Percentiles rank a stretch among this genome's conserved stretches.
phyloP scores from a whole-genome alignment of 2,888 invertebrate genomes.

The Catonia carolina region DNA sequence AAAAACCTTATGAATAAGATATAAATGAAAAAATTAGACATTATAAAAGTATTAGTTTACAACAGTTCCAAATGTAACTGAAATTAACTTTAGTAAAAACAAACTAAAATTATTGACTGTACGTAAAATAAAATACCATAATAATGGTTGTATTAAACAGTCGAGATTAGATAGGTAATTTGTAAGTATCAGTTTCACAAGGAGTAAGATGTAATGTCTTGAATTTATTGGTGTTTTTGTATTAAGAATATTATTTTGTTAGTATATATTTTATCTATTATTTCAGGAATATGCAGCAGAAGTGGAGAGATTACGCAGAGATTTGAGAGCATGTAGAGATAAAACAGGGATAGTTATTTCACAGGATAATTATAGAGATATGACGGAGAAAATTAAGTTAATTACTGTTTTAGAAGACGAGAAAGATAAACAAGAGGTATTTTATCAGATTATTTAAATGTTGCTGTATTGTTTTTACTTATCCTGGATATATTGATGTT shows the following conservation, averaged over 20 bases:
- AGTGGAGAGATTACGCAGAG: neutral
- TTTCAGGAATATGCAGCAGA: conserved; percentile 1
- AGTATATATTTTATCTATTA: too few relatives aligned
- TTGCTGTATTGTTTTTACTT: too few relatives aligned
- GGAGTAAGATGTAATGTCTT: neutral
- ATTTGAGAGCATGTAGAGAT: neutral
- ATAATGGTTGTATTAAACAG: too few relatives aligned
- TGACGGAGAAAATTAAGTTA: conserved; percentile 1
- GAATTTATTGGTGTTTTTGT: neutral
- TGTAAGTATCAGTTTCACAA: neutral
- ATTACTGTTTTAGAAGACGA: neutral
- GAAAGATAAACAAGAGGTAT: neutral
- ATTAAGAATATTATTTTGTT: neutral
- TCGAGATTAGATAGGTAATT: neutral
- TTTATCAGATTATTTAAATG: neutral
- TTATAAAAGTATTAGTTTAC: too few relatives aligned
- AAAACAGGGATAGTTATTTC: neutral
- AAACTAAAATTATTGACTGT: too few relatives aligned
- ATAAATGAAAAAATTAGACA: too few relatives aligned
- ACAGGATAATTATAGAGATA: neutral
- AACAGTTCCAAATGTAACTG: too few relatives aligned
- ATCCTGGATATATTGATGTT: too few relatives aligned
- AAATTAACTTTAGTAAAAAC: too few relatives aligned
- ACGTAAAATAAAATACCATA: too few relatives aligned
- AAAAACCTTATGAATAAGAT: too few relatives aligned